These are phyloP conservation scores for Cecropterus lyciades DNA, from an alignment of 1,140 invertebrate genomes.

Conservation along the genomic window DNA sequence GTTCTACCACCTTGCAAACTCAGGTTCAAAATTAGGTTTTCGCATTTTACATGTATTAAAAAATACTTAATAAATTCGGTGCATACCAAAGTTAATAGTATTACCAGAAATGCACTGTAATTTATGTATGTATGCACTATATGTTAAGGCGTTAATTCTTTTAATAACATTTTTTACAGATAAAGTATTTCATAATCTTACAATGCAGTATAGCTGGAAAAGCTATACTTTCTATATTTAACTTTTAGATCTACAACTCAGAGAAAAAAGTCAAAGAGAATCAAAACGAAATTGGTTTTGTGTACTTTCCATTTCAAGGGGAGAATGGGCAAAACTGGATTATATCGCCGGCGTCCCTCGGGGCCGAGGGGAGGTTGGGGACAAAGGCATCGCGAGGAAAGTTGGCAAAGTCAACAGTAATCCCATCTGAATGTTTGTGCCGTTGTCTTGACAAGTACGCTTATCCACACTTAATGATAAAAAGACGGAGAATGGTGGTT, in stretches of 20 bases:
- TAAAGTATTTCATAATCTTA: no score
- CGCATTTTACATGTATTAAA: no score
- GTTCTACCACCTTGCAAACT: no score
- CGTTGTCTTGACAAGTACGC: constrained; percentile 29
- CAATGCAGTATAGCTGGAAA: no score
- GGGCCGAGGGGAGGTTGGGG: constrained; percentile 33
- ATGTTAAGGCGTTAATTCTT: no score
- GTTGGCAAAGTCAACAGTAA: constrained; percentile 60
- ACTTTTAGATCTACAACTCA: not conserved
- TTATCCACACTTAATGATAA: constrained; percentile 23
- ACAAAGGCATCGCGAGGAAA: constrained; percentile 40
- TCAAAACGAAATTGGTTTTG: constrained; percentile 60
- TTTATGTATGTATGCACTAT: no score
- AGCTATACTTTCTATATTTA: no score
- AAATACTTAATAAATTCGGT: no score
- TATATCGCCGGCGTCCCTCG: constrained; percentile 58
- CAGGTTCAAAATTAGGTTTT: no score
- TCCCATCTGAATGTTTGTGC: constrained; percentile 43
- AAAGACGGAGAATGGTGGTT: constrained; percentile 15
- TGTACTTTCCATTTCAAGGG: constrained; percentile 53
- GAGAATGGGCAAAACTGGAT: constrained; percentile 69
- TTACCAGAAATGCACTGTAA: no score
- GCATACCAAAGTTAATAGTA: no score
- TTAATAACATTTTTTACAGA: no score
- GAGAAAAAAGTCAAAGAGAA: constrained; percentile 26